These are phyloP conservation scores for Rhegmatorhina hoffmannsi DNA, from an alignment of 2,113 vertebrate species.

Conservation along the genomic window DNA sequence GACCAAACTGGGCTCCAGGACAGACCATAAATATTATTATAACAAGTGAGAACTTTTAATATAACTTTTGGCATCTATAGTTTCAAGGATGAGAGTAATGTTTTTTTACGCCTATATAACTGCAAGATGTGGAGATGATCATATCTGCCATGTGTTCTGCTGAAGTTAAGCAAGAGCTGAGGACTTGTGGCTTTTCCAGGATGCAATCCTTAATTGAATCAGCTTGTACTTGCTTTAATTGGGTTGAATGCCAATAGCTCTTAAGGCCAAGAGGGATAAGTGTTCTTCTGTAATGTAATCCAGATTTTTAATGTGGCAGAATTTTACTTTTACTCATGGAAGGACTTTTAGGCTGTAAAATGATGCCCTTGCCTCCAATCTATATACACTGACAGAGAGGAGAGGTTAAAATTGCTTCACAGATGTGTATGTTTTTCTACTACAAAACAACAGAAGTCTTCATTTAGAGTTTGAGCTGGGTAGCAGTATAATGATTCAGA, in stretches of 20 bases:
- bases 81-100: not conserved
- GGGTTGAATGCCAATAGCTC: not conserved
- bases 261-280: not conserved
- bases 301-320: constrained; percentile 8
- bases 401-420: not conserved
- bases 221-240: constrained; percentile 17
- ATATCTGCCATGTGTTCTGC: not conserved
- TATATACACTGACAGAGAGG: not conserved
- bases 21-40: not conserved
- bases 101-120: not conserved
- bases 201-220: not conserved
- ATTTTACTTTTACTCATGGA: not conserved
- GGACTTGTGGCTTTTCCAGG: not conserved
- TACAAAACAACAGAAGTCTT: not conserved
- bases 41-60: not conserved
- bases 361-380: not conserved
- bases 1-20: not conserved
- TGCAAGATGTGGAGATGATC: not conserved
- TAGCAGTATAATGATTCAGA: not conserved
- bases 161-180: constrained; percentile 19
- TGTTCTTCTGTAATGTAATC: not conserved
- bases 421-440: not conserved
- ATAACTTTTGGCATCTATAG: not conserved
- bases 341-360: not conserved
- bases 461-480: not conserved